Evolutionary conservation across 2,888 invertebrate genomes (phyloP), one percentile per base, ranked within the genome.

Genomic region (Pterostichus madidus): DNA sequence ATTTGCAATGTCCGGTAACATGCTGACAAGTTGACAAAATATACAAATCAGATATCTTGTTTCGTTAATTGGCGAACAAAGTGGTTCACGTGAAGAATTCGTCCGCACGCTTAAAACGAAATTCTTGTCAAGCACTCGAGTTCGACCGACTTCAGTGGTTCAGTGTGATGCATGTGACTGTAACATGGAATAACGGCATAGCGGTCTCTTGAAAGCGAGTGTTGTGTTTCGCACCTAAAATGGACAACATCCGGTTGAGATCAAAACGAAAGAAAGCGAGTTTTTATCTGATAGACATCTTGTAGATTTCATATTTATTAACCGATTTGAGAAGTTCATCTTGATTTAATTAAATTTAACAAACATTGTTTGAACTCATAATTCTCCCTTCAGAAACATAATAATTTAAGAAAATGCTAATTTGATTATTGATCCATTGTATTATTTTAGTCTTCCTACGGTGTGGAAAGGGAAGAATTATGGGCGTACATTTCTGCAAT

Each of bases 131-230:
- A 17, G 56, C 49, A 24, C 2, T 39, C 39, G 8, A 39, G 39
- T 39, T 49, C 49, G 49, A 49, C 49, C 49, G 49, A 4, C 5
- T 17, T 17, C 15, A 39, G 39, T 8, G 15, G 17, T 17, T 17
- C 15, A 39, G 39, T 8, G 39, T 2, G 13, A 3, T 17, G 13
- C 56, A 56, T 56, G 6, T 17, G 56, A 17, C 17, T 49, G 49
- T 49, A n/a, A 49, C 49, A 49, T 56, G 8, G 17, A 13, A 10
- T 39, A 39, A 39, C 39, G 39, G 39, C 39, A 17, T 6, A 17
- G 56, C 56, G 56, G 56, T 8, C 56, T 56, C 56, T 56, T 56
- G 56, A 56, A 56, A 56, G 56, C 56, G 17, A 17, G 56, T 56
- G 56, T 56, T 56, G 15, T 13, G 17, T 56, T 56, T 56, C 56